These are phyloP conservation scores for Andrena flavipes DNA, from an alignment of 2,888 invertebrate species.

Conservation along the genomic window DNA sequence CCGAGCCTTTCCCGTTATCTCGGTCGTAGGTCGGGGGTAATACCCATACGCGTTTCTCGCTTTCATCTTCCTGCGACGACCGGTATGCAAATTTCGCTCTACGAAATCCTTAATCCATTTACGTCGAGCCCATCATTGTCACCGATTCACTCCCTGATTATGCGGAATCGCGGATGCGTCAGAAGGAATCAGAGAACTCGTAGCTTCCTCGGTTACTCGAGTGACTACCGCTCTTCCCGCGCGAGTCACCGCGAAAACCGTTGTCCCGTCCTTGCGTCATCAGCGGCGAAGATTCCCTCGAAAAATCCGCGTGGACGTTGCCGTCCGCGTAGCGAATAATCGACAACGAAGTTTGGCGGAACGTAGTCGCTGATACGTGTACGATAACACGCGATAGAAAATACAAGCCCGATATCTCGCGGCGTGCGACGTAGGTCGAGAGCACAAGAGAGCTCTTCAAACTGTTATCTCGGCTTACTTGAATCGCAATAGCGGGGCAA, in stretches of 20 bases:
- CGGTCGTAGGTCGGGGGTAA: conserved; percentile 15
- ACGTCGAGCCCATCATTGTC: not conserved
- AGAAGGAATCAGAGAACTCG: not conserved
- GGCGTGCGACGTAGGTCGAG: not conserved
- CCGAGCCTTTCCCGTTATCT: conserved; percentile 42
- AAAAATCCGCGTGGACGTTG: not conserved
- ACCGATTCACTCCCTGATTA: not conserved
- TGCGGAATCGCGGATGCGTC: not conserved
- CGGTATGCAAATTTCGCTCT: not conserved
- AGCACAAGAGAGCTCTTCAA: not conserved
- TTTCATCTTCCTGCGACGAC: conserved; percentile 3
- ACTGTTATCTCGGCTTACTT: not conserved
- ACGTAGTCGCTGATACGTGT: not conserved
- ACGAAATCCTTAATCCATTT: no score
- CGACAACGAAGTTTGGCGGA: not conserved
- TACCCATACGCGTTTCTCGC: conserved; percentile 2
- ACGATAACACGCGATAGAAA: not conserved
- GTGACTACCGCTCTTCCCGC: not conserved
- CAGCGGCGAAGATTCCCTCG: conserved; percentile 31
- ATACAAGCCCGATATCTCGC: not conserved
- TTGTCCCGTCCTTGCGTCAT: conserved; percentile 41
- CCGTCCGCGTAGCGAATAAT: not conserved
- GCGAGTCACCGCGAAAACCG: conserved; percentile 32
- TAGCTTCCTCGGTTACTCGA: not conserved
- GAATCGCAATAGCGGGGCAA: not conserved